phyloP scores from a whole-genome alignment of 2,113 vertebrate genomes.

The Melanostigma gelatinosum region DNA sequence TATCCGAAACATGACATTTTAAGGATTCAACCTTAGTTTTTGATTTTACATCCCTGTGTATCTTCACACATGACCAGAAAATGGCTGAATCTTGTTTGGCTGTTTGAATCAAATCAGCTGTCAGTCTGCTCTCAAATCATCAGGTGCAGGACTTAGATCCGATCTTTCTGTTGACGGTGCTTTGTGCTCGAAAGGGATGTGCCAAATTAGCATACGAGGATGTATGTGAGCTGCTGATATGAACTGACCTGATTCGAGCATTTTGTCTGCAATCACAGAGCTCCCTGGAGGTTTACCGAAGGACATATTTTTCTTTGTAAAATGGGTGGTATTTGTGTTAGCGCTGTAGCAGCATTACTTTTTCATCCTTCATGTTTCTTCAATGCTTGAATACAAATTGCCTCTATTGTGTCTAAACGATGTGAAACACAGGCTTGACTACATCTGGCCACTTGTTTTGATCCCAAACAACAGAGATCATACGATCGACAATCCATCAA shows the following conservation, averaged over 20 bases:
- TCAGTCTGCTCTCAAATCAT: slow-evolving; percentile 53
- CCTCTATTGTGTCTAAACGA: slow-evolving; percentile 18
- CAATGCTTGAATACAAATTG: slow-evolving; percentile 17
- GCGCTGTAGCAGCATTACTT: slow-evolving; percentile 19
- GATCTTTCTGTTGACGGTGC: slow-evolving; percentile 60
- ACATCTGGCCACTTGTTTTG: background rate
- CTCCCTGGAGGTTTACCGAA: slow-evolving; percentile 42
- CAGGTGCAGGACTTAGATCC: slow-evolving; percentile 61
- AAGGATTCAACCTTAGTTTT: background rate
- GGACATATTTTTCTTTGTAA: slow-evolving; percentile 48
- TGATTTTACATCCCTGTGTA: background rate
- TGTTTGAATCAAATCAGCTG: slow-evolving; percentile 46
- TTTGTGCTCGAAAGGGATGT: slow-evolving; percentile 54
- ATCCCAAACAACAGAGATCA: slow-evolving; percentile 21
- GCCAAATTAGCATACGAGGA: slow-evolving; percentile 53
- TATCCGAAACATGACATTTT: background rate
- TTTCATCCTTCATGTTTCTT: slow-evolving; percentile 7
- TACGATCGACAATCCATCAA: background rate
- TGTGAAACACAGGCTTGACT: background rate
- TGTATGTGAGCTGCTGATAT: slow-evolving; percentile 65
- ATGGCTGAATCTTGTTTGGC: slow-evolving; percentile 22
- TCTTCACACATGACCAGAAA: slow-evolving; percentile 25
- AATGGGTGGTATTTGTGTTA: slow-evolving; percentile 41
- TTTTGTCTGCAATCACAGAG: slow-evolving; percentile 63
- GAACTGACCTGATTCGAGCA: slow-evolving; percentile 74